A percentile compares a stretch with the other conserved stretches of the same genome.
phyloP scores from a whole-genome alignment of 2,888 invertebrate species.

The Herminia tarsipennalis region DNA sequence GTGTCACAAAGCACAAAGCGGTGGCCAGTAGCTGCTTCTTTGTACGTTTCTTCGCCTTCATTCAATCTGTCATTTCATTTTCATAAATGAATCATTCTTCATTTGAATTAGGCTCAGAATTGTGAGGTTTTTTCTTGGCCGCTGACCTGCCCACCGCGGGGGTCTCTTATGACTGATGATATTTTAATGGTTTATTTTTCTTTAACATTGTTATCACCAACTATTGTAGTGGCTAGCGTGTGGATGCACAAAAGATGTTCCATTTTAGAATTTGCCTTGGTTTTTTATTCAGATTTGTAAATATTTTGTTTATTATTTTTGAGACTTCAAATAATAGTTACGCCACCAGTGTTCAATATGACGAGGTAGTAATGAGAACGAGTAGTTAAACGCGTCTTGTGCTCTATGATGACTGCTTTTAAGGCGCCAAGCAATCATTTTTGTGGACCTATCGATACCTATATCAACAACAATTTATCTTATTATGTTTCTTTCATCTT shows the following conservation, averaged over 20 bases:
- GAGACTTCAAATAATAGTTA: too few species aligned
- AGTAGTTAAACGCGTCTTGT: too few species aligned
- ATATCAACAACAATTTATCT: too few species aligned
- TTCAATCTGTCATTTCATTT: conserved; percentile 85
- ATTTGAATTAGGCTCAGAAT: conserved; percentile 77
- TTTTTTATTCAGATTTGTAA: conserved; percentile 6
- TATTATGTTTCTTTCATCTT: too few species aligned
- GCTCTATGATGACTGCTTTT: too few species aligned
- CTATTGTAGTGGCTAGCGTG: conserved; percentile 69
- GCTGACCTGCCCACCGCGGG: conserved; percentile 82
- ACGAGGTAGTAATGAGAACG: too few species aligned
- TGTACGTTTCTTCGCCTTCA: conserved; percentile 71
- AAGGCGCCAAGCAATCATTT: too few species aligned
- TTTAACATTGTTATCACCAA: conserved; percentile 80
- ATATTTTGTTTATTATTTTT: not conserved
- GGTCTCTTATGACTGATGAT: conserved; percentile 81
- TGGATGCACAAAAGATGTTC: conserved; percentile 39
- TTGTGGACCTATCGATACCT: too few species aligned
- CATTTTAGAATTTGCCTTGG: conserved; percentile 29
- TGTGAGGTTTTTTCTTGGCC: conserved; percentile 74
- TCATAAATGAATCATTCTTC: conserved; percentile 84
- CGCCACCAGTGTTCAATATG: too few species aligned
- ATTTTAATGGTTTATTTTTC: conserved; percentile 85
- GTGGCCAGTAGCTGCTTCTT: conserved; percentile 74
- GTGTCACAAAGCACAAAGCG: conserved; percentile 62